phyloP scores from a whole-genome alignment of 2,797 vertebrate genomes.

The Amblyopsis hoosieri region DNA sequence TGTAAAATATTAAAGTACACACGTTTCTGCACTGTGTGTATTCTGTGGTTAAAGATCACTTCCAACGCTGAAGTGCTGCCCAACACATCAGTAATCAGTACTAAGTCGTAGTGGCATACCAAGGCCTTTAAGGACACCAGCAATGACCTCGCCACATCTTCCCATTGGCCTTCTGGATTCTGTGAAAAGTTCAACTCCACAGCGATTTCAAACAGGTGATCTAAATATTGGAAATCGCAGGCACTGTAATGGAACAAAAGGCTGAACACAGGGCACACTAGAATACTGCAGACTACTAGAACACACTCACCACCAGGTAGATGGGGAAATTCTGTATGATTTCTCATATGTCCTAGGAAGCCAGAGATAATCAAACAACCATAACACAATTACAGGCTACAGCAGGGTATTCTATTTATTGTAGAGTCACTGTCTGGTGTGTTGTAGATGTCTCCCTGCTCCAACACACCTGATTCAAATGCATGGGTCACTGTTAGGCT shows the following conservation, averaged over 20 bases:
- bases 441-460: no score
- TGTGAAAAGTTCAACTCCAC: constrained; percentile 65
- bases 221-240: constrained; percentile 29
- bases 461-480: no score
- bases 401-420: no score
- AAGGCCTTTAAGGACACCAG: constrained; percentile 51
- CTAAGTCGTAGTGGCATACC: constrained; percentile 46
- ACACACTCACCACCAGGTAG: constrained; percentile 74
- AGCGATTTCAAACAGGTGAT: constrained; percentile 72
- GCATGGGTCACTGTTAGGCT: no score
- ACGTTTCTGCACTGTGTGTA: no score
- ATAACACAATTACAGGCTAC: not conserved
- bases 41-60: no score
- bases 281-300: no score
- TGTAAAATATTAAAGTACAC: no score
- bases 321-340: constrained; percentile 46
- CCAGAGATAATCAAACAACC: not conserved
- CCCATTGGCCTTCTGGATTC: constrained; percentile 49
- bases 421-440: no score
- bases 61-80: no score
- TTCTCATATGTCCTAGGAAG: constrained; percentile 42
- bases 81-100: no score
- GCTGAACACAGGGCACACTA: not conserved
- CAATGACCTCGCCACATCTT: constrained; percentile 37
- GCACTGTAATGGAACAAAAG: not conserved